Base-by-base conservation (phyloP, 2,888 invertebrate genomes). In the Phengaris arion region DNA sequence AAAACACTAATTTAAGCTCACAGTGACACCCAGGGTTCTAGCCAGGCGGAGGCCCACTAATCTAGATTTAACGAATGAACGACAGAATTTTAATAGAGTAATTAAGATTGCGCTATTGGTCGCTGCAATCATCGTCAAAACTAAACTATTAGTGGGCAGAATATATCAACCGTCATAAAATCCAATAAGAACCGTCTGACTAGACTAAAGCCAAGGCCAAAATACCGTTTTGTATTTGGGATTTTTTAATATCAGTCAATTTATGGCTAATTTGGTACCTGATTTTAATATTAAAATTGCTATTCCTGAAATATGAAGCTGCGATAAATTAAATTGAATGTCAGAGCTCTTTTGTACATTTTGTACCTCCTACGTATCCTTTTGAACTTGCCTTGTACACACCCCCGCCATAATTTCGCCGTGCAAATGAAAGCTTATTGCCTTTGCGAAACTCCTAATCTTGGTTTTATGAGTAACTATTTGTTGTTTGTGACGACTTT, bases 51-150 rank as follows among this genome's bases (percentile, higher is more conserved):
- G 35, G 2, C 35, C 64, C 64, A 64, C 64, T 35, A 6, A 64
- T 64, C 64, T 64, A 35, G 13, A 35, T 12, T 64, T 35, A 64
- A 6, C 64, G 64, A 12, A 10, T 10, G 52, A 52, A 4, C 35
- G 64, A 35, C 64, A 35, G 12, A 64, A 64, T 35, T 64, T 64
- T 35, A 64, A 64, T 64, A 64, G 35, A 64, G 64, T 64, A 35
- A 64, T 64, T 64, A 64, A 64, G 64, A 64, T 64, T 64, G 35
- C 64, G 64, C 64, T 64, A 35, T 64, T 64, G 64, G 64, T 35
- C 35, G 35, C 64, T 64, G 35, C 64, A 35, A 59, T 64, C 35
- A 35, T 10, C 35, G 10, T 35, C 9, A 2, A 35, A 64, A 64
- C 64, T 12, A 35, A 64, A 35, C 64, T 64, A 35, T 64, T 59